Conservation (phyloP, 2,888 invertebrate genomes). For the Ophion obscuratus region DNA sequence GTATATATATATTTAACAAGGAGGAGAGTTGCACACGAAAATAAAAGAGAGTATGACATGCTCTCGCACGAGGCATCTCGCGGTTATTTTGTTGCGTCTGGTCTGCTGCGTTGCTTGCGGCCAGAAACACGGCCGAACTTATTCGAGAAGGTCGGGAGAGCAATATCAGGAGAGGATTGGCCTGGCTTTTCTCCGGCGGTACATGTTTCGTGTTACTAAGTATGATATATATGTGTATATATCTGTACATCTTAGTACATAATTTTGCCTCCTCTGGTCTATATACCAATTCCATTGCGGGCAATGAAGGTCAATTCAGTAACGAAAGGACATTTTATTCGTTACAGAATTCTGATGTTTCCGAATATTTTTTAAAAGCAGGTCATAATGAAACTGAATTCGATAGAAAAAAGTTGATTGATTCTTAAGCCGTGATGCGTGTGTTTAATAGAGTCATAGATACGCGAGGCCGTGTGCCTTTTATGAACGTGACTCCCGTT, state of each 20-base stretch:
- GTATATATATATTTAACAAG: not conserved
- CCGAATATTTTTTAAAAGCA: not conserved
- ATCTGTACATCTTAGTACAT: constrained; percentile 3
- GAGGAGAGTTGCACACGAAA: constrained; percentile 45
- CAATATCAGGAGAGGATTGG: constrained; percentile 34
- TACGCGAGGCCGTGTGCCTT: too few species aligned
- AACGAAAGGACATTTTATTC: not conserved
- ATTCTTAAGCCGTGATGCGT: too few species aligned
- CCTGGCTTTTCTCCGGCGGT: constrained; percentile 42
- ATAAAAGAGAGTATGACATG: constrained; percentile 46
- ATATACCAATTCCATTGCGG: constrained; percentile 16
- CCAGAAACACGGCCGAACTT: constrained; percentile 50
- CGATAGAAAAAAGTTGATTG: not conserved
- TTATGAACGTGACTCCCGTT: not conserved
- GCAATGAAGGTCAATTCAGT: not conserved
- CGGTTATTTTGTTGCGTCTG: constrained; percentile 64
- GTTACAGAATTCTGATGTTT: not conserved
- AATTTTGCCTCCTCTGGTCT: constrained; percentile 1
- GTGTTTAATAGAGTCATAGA: not conserved
- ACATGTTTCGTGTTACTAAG: constrained; percentile 46
- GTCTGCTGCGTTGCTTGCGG: constrained; percentile 47
- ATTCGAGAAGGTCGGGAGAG: constrained; percentile 53
- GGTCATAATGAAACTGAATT: not conserved
- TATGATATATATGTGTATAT: constrained; percentile 16
- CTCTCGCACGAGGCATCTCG: constrained; percentile 41